Percentiles rank a stretch among this genome's conserved stretches.
Evolutionary conservation across 2,888 invertebrate genomes (phyloP).

Genomic region (Amaurobius ferox): DNA sequence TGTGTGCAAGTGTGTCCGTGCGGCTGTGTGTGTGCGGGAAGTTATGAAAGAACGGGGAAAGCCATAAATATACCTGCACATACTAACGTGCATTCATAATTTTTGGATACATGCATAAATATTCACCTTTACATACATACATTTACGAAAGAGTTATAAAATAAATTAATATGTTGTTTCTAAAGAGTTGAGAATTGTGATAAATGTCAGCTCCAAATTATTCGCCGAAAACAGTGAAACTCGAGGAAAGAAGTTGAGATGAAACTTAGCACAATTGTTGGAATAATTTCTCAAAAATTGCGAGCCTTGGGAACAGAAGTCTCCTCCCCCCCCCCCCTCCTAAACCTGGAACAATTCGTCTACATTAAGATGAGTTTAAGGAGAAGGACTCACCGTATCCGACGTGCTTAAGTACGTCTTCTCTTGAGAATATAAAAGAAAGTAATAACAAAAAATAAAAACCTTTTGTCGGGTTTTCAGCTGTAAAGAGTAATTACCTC

Average conservation of each 20-base stretch:
- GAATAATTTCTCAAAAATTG: constrained; percentile 9
- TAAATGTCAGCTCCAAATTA: too few relatives aligned
- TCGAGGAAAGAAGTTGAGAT: not conserved
- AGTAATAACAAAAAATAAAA: constrained; percentile 28
- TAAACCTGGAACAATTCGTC: constrained; percentile 50
- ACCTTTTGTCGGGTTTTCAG: constrained; percentile 58
- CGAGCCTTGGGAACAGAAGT: constrained; percentile 23
- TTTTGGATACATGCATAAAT: too few relatives aligned
- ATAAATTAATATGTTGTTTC: too few relatives aligned
- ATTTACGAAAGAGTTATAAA: too few relatives aligned
- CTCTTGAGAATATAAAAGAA: constrained; percentile 23
- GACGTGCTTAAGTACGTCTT: constrained; percentile 58
- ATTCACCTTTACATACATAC: too few relatives aligned
- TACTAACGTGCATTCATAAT: too few relatives aligned
- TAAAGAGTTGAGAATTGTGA: too few relatives aligned
- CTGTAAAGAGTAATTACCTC: constrained; percentile 62
- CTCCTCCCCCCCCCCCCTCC: not conserved
- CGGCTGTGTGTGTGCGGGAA: too few relatives aligned
- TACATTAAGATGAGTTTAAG: constrained; percentile 67
- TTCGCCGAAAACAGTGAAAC: not conserved
- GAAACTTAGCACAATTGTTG: not conserved
- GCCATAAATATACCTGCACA: too few relatives aligned
- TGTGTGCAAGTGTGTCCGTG: too few relatives aligned
- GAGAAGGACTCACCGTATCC: constrained; percentile 25
- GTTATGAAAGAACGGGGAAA: too few relatives aligned